Conservation (phyloP, 1,140 invertebrate species). For the Agrilus planipennis region DNA sequence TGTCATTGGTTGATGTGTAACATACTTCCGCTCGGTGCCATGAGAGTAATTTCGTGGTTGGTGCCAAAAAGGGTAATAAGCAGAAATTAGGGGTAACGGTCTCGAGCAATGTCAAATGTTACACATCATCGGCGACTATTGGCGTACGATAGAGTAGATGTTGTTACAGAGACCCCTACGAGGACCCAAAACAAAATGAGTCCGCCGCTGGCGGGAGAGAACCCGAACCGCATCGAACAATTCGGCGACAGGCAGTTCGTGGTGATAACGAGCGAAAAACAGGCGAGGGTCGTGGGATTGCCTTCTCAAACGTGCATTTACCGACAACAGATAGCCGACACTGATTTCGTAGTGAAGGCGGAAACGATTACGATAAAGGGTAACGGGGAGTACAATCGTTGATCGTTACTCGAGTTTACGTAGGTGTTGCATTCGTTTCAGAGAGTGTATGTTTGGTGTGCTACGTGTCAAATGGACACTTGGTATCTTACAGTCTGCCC, state of each 20-base stretch:
- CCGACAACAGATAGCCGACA: constrained; percentile 71
- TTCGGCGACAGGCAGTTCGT: constrained; percentile 81
- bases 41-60: too few species aligned
- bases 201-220: constrained; percentile 45
- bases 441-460: constrained; percentile 89
- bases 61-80: too few species aligned
- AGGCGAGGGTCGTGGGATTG: constrained; percentile 84
- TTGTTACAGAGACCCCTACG: constrained; percentile 44
- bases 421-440: too few species aligned
- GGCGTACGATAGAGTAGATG: too few species aligned
- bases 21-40: too few species aligned
- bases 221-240: constrained; percentile 38
- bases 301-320: constrained; percentile 89
- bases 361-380: constrained; percentile 90
- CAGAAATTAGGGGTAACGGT: too few species aligned
- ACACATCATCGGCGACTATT: too few species aligned
- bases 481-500: constrained; percentile 85
- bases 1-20: too few species aligned
- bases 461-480: constrained; percentile 87
- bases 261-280: constrained; percentile 87
- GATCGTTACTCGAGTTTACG: too few species aligned
- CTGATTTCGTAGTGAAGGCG: constrained; percentile 86
- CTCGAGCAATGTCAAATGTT: too few species aligned
- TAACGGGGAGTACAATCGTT: too few species aligned
- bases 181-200: constrained; percentile 57